These are phyloP conservation scores for Atta colombica DNA, from an alignment of 1,140 invertebrate species.

Conservation along the genomic window DNA sequence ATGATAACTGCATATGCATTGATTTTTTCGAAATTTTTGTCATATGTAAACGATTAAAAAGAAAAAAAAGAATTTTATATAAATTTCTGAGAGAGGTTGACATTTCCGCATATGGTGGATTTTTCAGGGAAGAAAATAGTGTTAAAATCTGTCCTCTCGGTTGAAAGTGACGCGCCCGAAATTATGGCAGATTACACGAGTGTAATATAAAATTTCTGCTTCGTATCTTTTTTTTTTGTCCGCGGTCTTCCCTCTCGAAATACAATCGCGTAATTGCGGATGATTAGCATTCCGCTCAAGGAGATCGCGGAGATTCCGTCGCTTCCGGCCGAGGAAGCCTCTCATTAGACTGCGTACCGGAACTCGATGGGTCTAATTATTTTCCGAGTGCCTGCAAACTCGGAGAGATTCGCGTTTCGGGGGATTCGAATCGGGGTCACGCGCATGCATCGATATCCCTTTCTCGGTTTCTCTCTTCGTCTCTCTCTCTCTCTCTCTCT, in stretches of 20 bases:
- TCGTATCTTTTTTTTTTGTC: slow-evolving; percentile 25
- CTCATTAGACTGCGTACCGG: slow-evolving; percentile 42
- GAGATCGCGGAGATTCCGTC: slow-evolving; percentile 37
- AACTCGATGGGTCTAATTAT: slow-evolving; percentile 65
- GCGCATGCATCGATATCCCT: slow-evolving; percentile 58
- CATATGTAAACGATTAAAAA: background rate
- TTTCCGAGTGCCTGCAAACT: slow-evolving; percentile 49
- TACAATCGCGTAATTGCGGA: slow-evolving; percentile 38
- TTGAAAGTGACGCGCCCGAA: slow-evolving; percentile 22
- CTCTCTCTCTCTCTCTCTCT: background rate
- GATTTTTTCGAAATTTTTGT: background rate
- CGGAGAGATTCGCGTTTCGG: slow-evolving; percentile 30
- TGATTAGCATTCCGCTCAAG: slow-evolving; percentile 45
- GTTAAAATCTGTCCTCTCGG: slow-evolving; percentile 32
- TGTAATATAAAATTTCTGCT: slow-evolving; percentile 29
- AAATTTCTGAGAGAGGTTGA: slow-evolving; percentile 11
- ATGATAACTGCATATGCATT: background rate
- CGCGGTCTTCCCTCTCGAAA: background rate
- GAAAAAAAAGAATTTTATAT: background rate
- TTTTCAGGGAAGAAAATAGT: background rate
- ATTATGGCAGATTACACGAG: slow-evolving; percentile 43
- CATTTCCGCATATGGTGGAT: background rate
- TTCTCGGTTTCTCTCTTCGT: slow-evolving; percentile 1
- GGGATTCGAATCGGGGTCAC: slow-evolving; percentile 52
- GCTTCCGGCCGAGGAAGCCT: slow-evolving; percentile 44